Evolutionary conservation across 2,113 vertebrate species (phyloP), one percentile per base, ranked within the genome.

Genomic region (Perca schrenkii): DNA sequence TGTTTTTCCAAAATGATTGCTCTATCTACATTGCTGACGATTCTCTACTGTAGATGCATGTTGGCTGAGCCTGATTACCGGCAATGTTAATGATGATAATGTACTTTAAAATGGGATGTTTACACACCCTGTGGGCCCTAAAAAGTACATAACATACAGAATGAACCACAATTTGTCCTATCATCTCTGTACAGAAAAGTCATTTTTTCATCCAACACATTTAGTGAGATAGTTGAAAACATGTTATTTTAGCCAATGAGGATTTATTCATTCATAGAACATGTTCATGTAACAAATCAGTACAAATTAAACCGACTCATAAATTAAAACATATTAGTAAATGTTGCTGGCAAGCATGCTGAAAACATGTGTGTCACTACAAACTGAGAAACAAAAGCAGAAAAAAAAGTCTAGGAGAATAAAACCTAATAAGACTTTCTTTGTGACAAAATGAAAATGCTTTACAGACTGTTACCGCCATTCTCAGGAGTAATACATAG

Each of bases 181-280:
- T 11, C 40, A 43, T 11, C 8, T 43, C 40, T 43, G 10, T 43
- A 43, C 10, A 10, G 40, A 43, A 43, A 43, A 43, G 40, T 40
- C 28, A 28, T 40, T 36, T 16, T 57, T 52, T 11, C 13, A 13
- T 34, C 31, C 5, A 36, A 74, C 49, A 52, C 7, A 17, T 74
- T 57, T 53, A 82, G 13, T 66, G 61, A 85, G 22, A 73, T 28
- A 66, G 57, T 16, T 62, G 6, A 63, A 72, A 70, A 46, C 49
- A 47, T 34, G 75, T 67, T 3, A 34, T 12, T 85, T 79, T 15
- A 75, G 74, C 50, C 60, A 64, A 79, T 81, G 78, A 75, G 49
- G 40, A 60, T 93, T 92, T 89, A 75, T 93, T 92, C 86, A 92
- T 90, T 88, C 79, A 82, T 77, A 85, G 49, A 84, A 74, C 65